These are phyloP conservation scores for Sepioteuthis lessoniana DNA, from an alignment of 2,888 invertebrate genomes.

Conservation along the genomic window DNA sequence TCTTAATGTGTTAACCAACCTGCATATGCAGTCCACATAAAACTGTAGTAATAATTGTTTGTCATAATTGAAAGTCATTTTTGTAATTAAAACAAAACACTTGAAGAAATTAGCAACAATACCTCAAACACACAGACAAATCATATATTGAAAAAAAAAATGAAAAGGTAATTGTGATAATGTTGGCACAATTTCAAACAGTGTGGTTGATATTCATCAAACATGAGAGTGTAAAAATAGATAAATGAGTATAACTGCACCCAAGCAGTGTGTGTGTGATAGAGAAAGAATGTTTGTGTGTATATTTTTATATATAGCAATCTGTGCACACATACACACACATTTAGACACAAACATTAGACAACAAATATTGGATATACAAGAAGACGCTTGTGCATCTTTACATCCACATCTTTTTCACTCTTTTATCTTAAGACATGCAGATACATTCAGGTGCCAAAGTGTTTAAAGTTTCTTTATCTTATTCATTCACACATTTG, in stretches of 20 bases:
- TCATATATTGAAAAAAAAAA: too few relatives aligned
- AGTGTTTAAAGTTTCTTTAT: neutral
- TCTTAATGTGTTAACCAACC: too few relatives aligned
- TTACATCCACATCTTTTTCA: neutral
- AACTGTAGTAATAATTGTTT: too few relatives aligned
- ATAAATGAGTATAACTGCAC: neutral
- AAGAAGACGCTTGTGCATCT: neutral
- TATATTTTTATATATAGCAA: neutral
- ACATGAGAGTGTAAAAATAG: neutral
- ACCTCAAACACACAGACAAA: too few relatives aligned
- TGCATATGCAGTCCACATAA: too few relatives aligned
- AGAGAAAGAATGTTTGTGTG: too few relatives aligned
- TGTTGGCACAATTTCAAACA: too few relatives aligned
- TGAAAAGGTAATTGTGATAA: too few relatives aligned
- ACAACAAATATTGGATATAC: neutral
- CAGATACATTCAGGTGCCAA: neutral
- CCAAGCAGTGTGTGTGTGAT: neutral
- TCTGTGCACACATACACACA: neutral
- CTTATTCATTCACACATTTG: neutral
- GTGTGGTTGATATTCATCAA: too few relatives aligned
- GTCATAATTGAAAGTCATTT: too few relatives aligned
- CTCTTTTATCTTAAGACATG: neutral
- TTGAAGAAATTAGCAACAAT: too few relatives aligned
- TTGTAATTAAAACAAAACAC: too few relatives aligned
- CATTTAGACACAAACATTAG: neutral